Base-by-base conservation (phyloP, 2,113 vertebrate species). In the Chaetodon auriga region DNA sequence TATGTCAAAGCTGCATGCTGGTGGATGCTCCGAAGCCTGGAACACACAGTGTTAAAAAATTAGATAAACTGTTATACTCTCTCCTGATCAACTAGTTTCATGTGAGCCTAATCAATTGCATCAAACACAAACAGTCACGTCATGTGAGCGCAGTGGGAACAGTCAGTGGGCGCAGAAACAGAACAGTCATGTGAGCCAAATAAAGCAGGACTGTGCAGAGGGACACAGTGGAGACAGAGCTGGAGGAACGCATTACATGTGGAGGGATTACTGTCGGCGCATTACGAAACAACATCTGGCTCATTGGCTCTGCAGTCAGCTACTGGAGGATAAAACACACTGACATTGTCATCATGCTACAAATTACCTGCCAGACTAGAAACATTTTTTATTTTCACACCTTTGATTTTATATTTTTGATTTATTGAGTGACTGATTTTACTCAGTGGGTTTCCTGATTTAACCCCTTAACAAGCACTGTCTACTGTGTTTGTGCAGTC, bases 91-190 rank as follows among this genome's bases (percentile, higher is more conserved):
- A 45, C 58, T 65, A 36, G 0, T 81, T 82, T 80, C 84, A 88
- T 73, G 76, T 85, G 79, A 90, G 51, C n/a, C 72, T 43, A 70
- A 76, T 84, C 78, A 60, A 45, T 60, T 5, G 43, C 35, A 62
- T 58, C 51, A 53, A 69, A 82, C 64, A 18, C 51, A 46, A 41
- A 75, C 21, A 0, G 63, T 23, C 4, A 2, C 23, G 35, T 87
- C 80, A 69, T 72, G 80, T 80, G 84, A 76, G 16, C 5, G 6
- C 73, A 43, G 62, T 16, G 0, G 68, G 57, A 65, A 5, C 0
- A 12, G 63, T 11, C 11, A 2, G 6, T 63, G 76, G 68, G 70
- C 61, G 6, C 19, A 7, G 36, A 51, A 36, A 10, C 55, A 25
- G 23, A 55, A 18, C 65, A 7, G 83, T 83, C 84, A 78, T 1